These are phyloP conservation scores for Xenopus tropicalis DNA, from an alignment of 2,113 vertebrate species.

Conservation along the genomic window UCB_Xtro_10.0 CM004450.2:109836501-109837000, in stretches of 20 bases:
- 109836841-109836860: background rate
- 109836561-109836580: too few species aligned
- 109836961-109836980: background rate
- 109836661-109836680: too few species aligned
- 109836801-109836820: background rate
- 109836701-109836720: too few species aligned
- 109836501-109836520: too few species aligned
- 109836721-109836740: too few species aligned
- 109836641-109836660: too few species aligned
- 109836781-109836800: background rate
- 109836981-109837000: background rate
- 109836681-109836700: too few species aligned
- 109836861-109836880: background rate
- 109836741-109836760: background rate
- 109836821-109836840: background rate
- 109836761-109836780: background rate
- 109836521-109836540: too few species aligned
- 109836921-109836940: background rate
- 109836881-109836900: background rate
- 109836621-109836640: too few species aligned
- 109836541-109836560: too few species aligned
- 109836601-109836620: too few species aligned
- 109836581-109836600: too few species aligned
- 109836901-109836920: conserved; percentile 8
- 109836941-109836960: background rate